Percentiles rank a stretch among this genome's conserved stretches.
Evolutionary conservation across 30 jellyfish, hydroid and myxozoan genomes (phyloP).

Genomic region (Pelagia noctiluca): DNA sequence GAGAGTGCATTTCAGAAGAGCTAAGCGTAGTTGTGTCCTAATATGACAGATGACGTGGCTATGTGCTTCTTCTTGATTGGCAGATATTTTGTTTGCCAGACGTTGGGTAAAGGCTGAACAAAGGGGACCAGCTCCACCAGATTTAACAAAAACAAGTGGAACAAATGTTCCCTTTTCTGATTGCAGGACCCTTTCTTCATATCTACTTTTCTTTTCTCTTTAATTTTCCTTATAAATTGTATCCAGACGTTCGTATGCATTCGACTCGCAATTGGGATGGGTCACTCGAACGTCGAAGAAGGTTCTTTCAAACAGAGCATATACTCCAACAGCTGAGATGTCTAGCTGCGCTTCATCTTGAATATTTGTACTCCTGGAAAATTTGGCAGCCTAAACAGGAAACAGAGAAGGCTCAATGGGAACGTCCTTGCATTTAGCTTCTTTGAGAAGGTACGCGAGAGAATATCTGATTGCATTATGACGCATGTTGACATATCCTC

Average conservation of each 20-base stretch:
- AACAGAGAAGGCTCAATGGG: background rate
- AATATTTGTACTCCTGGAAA: background rate
- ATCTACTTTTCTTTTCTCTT: background rate
- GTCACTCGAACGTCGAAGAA: background rate
- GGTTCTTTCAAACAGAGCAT: background rate
- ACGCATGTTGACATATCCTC: constrained; percentile 1
- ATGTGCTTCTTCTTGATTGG: too few relatives aligned
- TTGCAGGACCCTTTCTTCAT: background rate
- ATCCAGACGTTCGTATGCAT: background rate
- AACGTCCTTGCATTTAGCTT: constrained; percentile 2
- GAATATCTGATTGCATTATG: background rate
- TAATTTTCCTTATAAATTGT: background rate
- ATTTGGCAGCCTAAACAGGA: background rate
- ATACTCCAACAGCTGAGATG: background rate
- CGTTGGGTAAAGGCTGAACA: too few relatives aligned
- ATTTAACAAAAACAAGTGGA: too few relatives aligned
- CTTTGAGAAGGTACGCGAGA: background rate
- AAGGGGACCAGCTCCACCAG: too few relatives aligned
- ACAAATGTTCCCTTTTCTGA: background rate
- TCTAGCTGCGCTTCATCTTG: background rate
- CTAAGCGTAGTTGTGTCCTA: too few relatives aligned
- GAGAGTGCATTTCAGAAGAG: too few relatives aligned
- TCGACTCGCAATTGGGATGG: background rate
- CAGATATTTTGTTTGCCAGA: too few relatives aligned
- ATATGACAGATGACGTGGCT: too few relatives aligned